Evolutionary conservation across 1,140 invertebrate genomes (phyloP).

Genomic region (Glomeris maerens): DNA sequence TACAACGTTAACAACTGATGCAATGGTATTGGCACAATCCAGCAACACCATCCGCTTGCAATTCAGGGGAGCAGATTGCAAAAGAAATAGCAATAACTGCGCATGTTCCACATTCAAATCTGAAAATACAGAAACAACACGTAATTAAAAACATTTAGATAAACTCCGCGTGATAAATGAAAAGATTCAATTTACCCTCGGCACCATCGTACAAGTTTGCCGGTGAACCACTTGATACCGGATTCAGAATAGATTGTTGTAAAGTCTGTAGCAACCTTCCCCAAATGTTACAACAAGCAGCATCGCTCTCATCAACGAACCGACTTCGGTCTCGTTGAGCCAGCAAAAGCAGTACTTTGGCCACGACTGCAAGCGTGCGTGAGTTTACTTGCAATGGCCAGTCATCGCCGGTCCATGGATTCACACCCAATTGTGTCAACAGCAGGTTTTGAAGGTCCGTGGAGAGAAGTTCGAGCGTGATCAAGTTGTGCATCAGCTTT

Average conservation of each 20-base stretch:
- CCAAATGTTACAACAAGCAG: constrained; percentile 78
- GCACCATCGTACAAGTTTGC: constrained; percentile 27
- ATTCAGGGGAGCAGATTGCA: constrained; percentile 86
- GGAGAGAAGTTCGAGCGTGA: too few relatives aligned
- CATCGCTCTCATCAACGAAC: constrained; percentile 40
- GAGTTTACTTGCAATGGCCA: constrained; percentile 77
- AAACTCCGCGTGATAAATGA: not conserved
- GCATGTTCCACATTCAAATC: constrained; percentile 93
- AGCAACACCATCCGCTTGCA: constrained; percentile 90
- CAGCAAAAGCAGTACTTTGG: constrained; percentile 55
- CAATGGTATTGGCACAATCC: constrained; percentile 30
- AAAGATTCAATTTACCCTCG: constrained; percentile 26
- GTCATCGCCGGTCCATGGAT: constrained; percentile 47
- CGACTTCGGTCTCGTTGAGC: constrained; percentile 56
- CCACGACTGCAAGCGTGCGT: constrained; percentile 63
- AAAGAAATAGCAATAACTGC: constrained; percentile 80
- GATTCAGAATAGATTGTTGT: constrained; percentile 51
- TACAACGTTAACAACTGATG: constrained; percentile 19
- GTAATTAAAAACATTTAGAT: not conserved
- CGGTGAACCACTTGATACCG: constrained; percentile 14
- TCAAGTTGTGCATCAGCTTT: too few relatives aligned
- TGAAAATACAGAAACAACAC: constrained; percentile 28
- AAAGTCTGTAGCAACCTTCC: constrained; percentile 71
- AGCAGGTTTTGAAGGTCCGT: constrained; percentile 47
- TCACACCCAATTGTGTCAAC: constrained; percentile 57